Evolutionary conservation across 1,140 invertebrate genomes (phyloP).

Genomic region (Tribolium madens): DNA sequence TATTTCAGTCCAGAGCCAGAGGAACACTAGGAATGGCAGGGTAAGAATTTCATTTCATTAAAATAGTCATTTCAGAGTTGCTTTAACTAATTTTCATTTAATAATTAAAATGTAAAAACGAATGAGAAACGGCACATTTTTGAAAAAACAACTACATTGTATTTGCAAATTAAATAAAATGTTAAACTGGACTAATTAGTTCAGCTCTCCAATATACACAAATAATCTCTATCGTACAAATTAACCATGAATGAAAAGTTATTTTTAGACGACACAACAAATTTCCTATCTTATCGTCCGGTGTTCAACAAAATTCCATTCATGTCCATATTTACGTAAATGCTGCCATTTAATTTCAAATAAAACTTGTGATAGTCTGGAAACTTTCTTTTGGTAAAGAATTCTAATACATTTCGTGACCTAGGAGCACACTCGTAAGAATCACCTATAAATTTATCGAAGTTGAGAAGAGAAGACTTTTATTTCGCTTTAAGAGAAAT

Average conservation of each 20-base stretch:
- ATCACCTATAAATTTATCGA: neutral
- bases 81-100: neutral
- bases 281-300: neutral
- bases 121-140: too few relatives aligned
- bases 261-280: neutral
- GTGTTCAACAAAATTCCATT: neutral
- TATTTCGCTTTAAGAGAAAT: neutral
- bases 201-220: neutral
- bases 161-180: too few relatives aligned
- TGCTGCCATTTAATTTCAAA: neutral
- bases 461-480: neutral
- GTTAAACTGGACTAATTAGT: neutral
- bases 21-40: neutral
- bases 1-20: neutral
- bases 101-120: neutral
- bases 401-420: neutral
- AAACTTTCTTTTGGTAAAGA: neutral
- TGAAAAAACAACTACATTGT: too few relatives aligned
- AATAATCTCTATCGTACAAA: neutral
- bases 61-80: neutral
- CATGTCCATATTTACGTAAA: neutral
- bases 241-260: neutral
- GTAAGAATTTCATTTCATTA: slow-evolving; percentile 9
- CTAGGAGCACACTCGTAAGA: neutral
- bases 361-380: neutral